These are phyloP conservation scores for Octonoba sinensis DNA, from an alignment of 2,888 invertebrate species.

Conservation along the genomic window DNA sequence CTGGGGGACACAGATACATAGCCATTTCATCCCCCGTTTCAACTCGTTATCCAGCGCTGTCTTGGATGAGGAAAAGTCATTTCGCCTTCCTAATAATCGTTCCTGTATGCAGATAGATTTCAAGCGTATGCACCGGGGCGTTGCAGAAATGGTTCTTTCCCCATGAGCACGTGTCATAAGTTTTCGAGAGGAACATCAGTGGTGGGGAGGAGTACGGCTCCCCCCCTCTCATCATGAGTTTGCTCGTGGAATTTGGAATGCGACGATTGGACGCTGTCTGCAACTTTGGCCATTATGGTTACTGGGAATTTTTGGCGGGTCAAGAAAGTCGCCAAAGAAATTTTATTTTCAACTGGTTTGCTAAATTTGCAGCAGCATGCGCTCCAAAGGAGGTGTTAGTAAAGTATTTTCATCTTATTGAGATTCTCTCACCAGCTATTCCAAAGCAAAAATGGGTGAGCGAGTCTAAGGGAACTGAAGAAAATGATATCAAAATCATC, in stretches of 20 bases:
- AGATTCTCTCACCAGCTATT: too few relatives aligned
- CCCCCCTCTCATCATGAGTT: not conserved
- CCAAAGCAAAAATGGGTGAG: too few relatives aligned
- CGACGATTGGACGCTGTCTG: slow-evolving; percentile 60
- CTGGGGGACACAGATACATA: not conserved
- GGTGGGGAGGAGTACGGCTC: slow-evolving; percentile 12
- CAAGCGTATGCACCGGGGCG: slow-evolving; percentile 19
- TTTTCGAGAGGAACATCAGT: not conserved
- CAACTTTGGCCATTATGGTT: slow-evolving; percentile 22
- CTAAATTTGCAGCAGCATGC: too few relatives aligned
- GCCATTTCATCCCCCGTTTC: slow-evolving; percentile 18
- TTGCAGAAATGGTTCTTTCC: slow-evolving; percentile 26
- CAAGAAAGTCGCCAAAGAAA: slow-evolving; percentile 9
- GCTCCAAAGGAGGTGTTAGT: too few relatives aligned
- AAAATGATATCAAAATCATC: too few relatives aligned
- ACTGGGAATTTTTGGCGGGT: slow-evolving; percentile 31
- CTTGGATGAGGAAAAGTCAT: slow-evolving; percentile 34
- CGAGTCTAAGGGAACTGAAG: too few relatives aligned
- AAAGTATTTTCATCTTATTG: too few relatives aligned
- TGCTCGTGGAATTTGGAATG: slow-evolving; percentile 27
- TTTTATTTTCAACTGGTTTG: too few relatives aligned
- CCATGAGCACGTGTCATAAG: slow-evolving; percentile 55
- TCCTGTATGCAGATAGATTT: slow-evolving; percentile 54
- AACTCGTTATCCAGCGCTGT: slow-evolving; percentile 39
- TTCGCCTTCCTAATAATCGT: slow-evolving; percentile 51